Evolutionary conservation across 2,888 invertebrate genomes (phyloP), one percentile per base, ranked within the genome.

Genomic region (Tryphoninae sp.): DNA sequence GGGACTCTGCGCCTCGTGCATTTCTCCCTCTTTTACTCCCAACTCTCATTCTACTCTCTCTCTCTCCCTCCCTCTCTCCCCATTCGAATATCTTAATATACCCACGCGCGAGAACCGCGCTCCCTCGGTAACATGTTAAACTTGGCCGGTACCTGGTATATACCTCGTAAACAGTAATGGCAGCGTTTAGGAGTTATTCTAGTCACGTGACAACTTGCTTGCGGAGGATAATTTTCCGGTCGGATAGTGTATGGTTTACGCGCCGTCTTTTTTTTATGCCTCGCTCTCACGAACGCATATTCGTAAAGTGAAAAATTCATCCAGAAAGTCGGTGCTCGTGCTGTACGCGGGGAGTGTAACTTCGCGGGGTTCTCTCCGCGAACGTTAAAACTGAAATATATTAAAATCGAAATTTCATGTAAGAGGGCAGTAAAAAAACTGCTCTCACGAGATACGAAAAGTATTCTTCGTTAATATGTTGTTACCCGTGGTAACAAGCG

Each of bases 181-280:
- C 79, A 82, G 78, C 84, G 85, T 82, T 83, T 78, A 72, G 81
- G 82, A 84, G 81, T 84, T 85, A 87, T 86, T 84, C 83, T 58
- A 81, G 64, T 85, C 84, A 83, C 83, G 84, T 86, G 86, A 87
- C 86, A 84, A 86, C 84, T 82, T 83, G 81, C 59, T 69, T 55
- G 55, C 58, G 62, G 80, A 83, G 77, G 80, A 75, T 80, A 80
- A 85, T 86, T 85, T 85, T 84, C 81, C 81, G 40, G 19, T 49
- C 53, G 42, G 51, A 53, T 67, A 11, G 0, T 33, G 33, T 13
- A 33, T 59, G 51, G 23, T 78, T 67, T 42, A 40, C 62, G 55
- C 40, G 22, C 64, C 42, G 19, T 19, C 19, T 53, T 67, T 23
- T 67, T 67, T 61, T 59, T 33, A 9, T 51, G 13, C 13, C 7